phyloP scores from a whole-genome alignment of 2,888 invertebrate genomes.

The Deilephila porcellus region DNA sequence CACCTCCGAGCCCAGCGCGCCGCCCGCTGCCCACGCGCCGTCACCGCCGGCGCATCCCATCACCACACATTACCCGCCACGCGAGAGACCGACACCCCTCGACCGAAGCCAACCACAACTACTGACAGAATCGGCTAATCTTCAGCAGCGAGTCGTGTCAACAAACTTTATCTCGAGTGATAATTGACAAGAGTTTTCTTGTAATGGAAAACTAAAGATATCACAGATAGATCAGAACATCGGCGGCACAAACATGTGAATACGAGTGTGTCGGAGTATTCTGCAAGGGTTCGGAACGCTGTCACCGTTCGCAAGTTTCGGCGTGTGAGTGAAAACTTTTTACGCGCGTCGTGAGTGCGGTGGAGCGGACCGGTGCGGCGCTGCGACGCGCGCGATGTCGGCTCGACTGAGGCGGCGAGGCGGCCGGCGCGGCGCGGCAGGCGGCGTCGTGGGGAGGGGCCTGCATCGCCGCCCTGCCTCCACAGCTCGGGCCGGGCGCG shows the following conservation, averaged over 20 bases:
- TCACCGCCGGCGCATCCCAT: constrained; percentile 84
- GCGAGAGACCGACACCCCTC: constrained; percentile 43
- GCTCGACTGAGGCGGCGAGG: constrained; percentile 77
- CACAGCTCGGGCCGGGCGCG: constrained; percentile 61
- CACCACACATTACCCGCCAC: constrained; percentile 70
- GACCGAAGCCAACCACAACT: constrained; percentile 20
- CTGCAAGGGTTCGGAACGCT: constrained; percentile 48
- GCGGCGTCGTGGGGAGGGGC: constrained; percentile 80
- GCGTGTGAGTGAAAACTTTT: constrained; percentile 75
- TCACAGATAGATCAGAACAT: constrained; percentile 1
- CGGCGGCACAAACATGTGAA: neutral
- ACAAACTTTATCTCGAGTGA: constrained; percentile 18
- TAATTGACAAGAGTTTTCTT: constrained; percentile 28
- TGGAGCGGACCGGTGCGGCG: constrained; percentile 74
- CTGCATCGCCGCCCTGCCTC: constrained; percentile 82
- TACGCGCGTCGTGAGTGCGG: constrained; percentile 67
- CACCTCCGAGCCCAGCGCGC: constrained; percentile 73
- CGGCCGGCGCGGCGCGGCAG: constrained; percentile 59
- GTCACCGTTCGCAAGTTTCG: constrained; percentile 71
- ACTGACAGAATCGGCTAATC: neutral
- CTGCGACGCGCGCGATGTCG: constrained; percentile 76
- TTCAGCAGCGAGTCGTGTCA: constrained; percentile 27
- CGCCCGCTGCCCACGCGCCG: constrained; percentile 69
- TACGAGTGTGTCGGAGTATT: neutral
- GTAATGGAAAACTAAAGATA: constrained; percentile 31